Conservation (phyloP, 2,113 vertebrate species). For the Rallus limicola region DNA sequence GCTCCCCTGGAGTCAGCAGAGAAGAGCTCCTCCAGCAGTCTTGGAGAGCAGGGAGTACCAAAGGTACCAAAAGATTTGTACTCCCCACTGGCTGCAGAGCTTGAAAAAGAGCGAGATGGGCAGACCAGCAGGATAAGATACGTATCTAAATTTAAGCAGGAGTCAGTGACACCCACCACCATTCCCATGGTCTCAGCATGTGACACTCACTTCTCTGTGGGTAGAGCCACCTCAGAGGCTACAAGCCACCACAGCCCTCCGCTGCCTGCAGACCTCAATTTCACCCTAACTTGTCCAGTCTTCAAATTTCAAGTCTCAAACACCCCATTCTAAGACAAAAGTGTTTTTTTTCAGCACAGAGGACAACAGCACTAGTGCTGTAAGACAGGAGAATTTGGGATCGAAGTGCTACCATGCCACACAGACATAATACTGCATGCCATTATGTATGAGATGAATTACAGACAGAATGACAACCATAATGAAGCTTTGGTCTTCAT, state of each 20-base stretch:
- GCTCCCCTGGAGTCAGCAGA: background rate
- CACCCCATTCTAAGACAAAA: background rate
- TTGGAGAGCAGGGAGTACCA: background rate
- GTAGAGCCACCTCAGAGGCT: background rate
- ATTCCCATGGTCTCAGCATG: accelerated
- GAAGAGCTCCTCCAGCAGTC: background rate
- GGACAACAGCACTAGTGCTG: background rate
- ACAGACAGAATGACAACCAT: background rate
- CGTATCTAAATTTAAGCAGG: background rate
- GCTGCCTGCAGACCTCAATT: background rate
- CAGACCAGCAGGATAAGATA: background rate
- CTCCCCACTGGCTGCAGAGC: background rate
- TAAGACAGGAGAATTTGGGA: background rate
- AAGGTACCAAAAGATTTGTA: accelerated
- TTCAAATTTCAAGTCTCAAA: background rate
- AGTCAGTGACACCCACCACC: background rate
- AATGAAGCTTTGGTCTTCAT: background rate
- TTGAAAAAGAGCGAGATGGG: background rate
- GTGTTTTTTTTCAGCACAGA: background rate
- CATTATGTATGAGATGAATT: accelerated
- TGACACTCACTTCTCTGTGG: background rate
- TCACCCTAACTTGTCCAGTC: background rate
- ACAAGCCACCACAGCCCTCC: background rate
- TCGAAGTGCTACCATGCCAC: background rate
- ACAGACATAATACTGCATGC: background rate